A percentile compares a stretch with the other conserved stretches of the same genome.
phyloP scores from a whole-genome alignment of 2,797 vertebrate genomes.

The Sardinella longiceps region DNA sequence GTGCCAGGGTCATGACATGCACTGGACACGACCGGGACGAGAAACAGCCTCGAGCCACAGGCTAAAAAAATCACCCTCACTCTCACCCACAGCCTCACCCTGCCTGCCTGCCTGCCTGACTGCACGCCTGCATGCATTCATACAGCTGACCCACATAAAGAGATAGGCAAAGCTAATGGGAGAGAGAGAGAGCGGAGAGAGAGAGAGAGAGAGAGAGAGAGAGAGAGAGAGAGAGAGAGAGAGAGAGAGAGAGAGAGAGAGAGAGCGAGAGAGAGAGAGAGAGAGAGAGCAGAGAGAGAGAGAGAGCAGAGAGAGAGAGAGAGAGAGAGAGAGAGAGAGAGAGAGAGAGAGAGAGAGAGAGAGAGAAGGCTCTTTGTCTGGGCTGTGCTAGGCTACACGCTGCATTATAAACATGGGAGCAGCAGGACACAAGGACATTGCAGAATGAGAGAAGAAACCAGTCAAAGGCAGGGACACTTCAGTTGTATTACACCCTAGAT shows the following conservation, averaged over 20 bases:
- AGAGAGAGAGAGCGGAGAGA: neutral
- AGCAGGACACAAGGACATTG: neutral
- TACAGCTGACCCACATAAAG: conserved; percentile 12
- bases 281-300: too few relatives aligned
- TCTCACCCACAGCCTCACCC: neutral
- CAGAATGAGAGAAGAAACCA: neutral
- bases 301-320: neutral
- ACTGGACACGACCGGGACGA: neutral
- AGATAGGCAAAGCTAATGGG: neutral
- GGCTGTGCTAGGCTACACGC: neutral
- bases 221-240: neutral
- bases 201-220: neutral
- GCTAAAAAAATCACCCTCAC: neutral
- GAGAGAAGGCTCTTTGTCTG: neutral
- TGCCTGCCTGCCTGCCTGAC: neutral
- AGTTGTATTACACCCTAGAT: neutral
- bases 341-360: neutral
- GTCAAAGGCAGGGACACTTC: neutral
- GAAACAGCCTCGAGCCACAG: neutral
- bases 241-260: neutral
- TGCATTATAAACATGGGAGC: neutral
- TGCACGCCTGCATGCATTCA: neutral
- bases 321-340: too few relatives aligned
- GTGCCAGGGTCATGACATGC: conserved; percentile 7
- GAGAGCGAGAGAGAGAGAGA: neutral